phyloP scores from a whole-genome alignment of 2,797 vertebrate species.

The Glyptemys insculpta region DNA sequence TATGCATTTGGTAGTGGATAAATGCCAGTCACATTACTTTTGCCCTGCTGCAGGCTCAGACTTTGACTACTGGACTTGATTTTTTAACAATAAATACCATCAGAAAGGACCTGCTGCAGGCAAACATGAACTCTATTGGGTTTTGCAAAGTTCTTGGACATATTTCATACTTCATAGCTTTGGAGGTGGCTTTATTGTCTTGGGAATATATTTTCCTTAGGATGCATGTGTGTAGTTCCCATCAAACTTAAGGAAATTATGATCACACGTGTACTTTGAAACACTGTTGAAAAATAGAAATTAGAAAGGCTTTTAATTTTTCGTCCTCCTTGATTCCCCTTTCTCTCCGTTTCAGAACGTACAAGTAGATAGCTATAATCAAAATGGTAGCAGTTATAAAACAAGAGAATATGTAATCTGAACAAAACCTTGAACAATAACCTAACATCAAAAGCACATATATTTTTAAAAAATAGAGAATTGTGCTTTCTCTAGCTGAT shows the following conservation, averaged over 20 bases:
- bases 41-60: background rate
- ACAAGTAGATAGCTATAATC: background rate
- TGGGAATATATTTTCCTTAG: background rate
- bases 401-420: background rate
- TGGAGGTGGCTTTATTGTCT: background rate
- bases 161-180: slow-evolving; percentile 6
- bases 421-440: background rate
- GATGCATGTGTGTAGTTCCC: background rate
- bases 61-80: background rate
- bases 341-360: background rate
- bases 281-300: background rate
- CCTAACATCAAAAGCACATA: background rate
- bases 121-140: background rate
- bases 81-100: slow-evolving; percentile 11
- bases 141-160: slow-evolving; percentile 2
- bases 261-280: background rate
- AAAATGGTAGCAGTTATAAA: background rate
- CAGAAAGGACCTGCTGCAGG: background rate
- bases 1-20: background rate
- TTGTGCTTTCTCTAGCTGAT: background rate
- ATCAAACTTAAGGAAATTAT: background rate
- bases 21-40: background rate
- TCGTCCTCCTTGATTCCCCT: background rate
- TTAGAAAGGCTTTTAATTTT: background rate
- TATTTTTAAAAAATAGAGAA: background rate